Evolutionary conservation across 1,140 invertebrate species (phyloP), one percentile per base, ranked within the genome.

Genomic region (Leptinotarsa defecta): DNA sequence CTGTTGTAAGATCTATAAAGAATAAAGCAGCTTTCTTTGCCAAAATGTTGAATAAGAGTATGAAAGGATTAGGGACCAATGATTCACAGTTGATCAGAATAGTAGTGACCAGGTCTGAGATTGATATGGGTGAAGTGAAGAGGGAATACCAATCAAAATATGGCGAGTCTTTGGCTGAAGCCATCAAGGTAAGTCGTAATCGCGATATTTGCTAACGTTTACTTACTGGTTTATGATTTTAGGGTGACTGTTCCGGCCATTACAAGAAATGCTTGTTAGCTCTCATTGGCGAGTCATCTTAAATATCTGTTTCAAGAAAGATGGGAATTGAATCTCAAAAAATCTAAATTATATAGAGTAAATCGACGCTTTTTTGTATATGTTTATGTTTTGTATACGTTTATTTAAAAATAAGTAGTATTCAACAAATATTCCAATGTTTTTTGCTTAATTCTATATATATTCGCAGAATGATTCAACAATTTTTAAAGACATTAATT

Each of bases 11-110:
- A 86, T 93, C 92, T 81, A 92, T 94, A 1, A 90, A 91, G 80
- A 95, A 97, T 83, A 93, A 94, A 83, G 91, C 94, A 11, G 89
- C 90, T 43, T 98, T 95, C 86, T 98, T 97, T 87, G 96, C 96
- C 4, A 92, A 96, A 81, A 90, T 92, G 68, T 87, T 98, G 13
- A 91, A 98, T 84, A 92, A 94, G 81, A 91, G 94, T 5, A 97
- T 99, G 94, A 92, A 79, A 74, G 95, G 94, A 43, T 85, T 94
- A 76, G 95, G 95, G 75, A 98, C 96, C 1, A 92, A 93, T 79
- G 96, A 98, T 82, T 89, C 91, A 3, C 93, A 94, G 77, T 87
- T 98, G 68, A 96, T 97, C 75, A 90, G 96, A 76, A 90, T 98
- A 57, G 89, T 98, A 74, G 92, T 96, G 1, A 92, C 94, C 1